These are phyloP conservation scores for Rhabdornis inornatus DNA, from an alignment of 2,113 vertebrate genomes.

Conservation along the genomic window DNA sequence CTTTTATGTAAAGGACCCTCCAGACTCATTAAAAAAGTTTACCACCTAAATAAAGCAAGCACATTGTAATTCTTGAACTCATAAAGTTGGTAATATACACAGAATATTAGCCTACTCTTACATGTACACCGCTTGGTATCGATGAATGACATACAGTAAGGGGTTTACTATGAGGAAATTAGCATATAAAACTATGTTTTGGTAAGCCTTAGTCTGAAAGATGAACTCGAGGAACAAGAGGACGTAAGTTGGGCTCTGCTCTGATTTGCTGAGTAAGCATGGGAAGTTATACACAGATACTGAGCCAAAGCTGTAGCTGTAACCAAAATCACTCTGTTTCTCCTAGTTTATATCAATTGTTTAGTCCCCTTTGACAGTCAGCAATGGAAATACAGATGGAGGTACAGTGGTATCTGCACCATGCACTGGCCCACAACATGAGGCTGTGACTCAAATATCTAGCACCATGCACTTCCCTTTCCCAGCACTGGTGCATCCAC, in stretches of 20 bases:
- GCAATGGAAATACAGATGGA: rapidly evolving
- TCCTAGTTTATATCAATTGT: background rate
- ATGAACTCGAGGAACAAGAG: background rate
- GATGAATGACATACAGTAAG: background rate
- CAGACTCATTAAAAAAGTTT: conserved; percentile 68
- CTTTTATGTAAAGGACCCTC: conserved; percentile 63
- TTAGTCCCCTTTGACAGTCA: background rate
- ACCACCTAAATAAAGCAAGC: conserved; percentile 64
- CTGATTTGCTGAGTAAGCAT: background rate
- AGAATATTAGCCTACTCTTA: conserved; percentile 27
- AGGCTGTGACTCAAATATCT: background rate
- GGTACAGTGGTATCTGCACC: background rate
- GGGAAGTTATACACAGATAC: background rate
- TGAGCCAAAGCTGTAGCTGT: background rate
- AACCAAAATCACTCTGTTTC: background rate
- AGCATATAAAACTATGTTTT: conserved; percentile 37
- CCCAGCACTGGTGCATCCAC: background rate
- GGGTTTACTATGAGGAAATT: conserved; percentile 44
- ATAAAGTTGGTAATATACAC: conserved; percentile 37
- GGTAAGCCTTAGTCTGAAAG: background rate
- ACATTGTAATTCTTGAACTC: conserved; percentile 49
- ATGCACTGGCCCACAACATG: rapidly evolving
- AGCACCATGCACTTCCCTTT: background rate
- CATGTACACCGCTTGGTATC: background rate
- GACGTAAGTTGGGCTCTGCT: rapidly evolving